Conservation (phyloP, 2,888 invertebrate species). For the Linyphia triangularis region DNA sequence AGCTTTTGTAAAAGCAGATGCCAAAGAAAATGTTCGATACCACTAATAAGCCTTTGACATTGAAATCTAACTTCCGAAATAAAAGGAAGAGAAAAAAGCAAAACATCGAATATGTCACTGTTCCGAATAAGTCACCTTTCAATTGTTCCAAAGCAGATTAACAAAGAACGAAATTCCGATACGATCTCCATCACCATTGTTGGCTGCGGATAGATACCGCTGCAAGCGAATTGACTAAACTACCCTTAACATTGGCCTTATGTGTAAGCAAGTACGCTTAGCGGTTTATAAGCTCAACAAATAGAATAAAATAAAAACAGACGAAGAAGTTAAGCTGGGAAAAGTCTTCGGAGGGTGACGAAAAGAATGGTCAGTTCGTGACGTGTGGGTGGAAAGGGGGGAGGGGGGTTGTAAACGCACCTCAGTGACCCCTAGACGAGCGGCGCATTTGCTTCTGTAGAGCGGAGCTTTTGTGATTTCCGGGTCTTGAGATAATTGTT, state of each 20-base stretch:
- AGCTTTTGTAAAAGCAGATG: too few species aligned
- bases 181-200: not conserved
- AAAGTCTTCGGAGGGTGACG: not conserved
- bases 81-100: not conserved
- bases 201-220: not conserved
- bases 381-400: not conserved
- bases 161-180: not conserved
- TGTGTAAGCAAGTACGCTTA: not conserved
- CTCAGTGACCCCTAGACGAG: not conserved
- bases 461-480: too few species aligned
- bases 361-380: not conserved
- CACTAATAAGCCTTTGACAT: too few species aligned
- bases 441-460: too few species aligned
- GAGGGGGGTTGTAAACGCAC: too few species aligned
- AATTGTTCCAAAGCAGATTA: too few species aligned
- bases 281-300: not conserved
- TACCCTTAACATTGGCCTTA: not conserved
- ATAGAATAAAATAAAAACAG: not conserved
- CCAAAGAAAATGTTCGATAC: too few species aligned
- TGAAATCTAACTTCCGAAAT: not conserved
- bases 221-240: not conserved
- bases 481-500: too few species aligned
- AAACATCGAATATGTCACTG: not conserved
- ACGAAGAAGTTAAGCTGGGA: not conserved
- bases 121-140: not conserved